Evolutionary conservation across 2,888 invertebrate species (phyloP), one percentile per base, ranked within the genome.

Genomic region (Callyntrura sp.): DNA sequence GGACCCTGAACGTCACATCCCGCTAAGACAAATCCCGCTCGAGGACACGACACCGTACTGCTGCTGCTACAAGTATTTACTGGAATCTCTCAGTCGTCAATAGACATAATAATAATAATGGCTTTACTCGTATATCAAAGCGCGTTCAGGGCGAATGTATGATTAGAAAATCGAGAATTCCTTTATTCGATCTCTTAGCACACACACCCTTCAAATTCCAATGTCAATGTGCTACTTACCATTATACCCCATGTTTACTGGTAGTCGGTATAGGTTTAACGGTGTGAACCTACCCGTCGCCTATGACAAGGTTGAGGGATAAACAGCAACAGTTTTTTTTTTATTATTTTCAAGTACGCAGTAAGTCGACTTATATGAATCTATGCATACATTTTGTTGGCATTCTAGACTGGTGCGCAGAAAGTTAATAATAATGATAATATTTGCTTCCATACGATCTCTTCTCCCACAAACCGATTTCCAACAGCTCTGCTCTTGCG

Each of bases 361-460:
- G 14, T 2, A 20, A 60, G 17, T 60, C 11, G 5, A 20, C 68
- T n/a, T 60, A 35, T 35, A 6, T 35, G 35, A 2, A 35, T 35
- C 73, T 14, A 20, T 73, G 45, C 25, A 23, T 68, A 51, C 35
- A 35, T 17, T 79, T 57, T 79, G 55, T 79, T 57, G 57, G 0
- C 57, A 14, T 78, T 14, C 3, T 17, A 11, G 20, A 23, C 23
- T 60, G 60, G 8, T 25, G 6, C 35, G 35, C 6, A 6, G n/a
- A 76, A 76, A 85, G 76, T 62, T 85, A 76, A 48, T 35, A 35
- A 35, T 68, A 35, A 60, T 73, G 73, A 85, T 76, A 76, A 23
- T 84, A 84, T 73, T 73, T 82, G 60, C 81, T 43, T 12, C 6
- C 20, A 20, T 11, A 14, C 28, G 14, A 28, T 43, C 79, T 60